These are phyloP conservation scores for Prochilodus magdalenae DNA, from an alignment of 2,113 vertebrate species.

Conservation along the genomic window DNA sequence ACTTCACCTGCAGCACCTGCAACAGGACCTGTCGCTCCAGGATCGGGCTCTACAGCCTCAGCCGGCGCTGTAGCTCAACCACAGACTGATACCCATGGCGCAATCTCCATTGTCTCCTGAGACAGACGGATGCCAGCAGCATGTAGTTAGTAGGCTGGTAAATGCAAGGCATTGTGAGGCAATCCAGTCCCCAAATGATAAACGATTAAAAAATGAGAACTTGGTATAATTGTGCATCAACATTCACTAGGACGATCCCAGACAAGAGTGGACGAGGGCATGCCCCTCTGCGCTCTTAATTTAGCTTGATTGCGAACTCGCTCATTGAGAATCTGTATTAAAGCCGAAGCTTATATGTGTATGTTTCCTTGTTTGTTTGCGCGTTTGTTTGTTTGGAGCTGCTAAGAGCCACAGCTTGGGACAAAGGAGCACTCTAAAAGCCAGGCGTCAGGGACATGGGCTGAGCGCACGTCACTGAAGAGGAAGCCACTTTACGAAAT, in stretches of 20 bases:
- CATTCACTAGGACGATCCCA: conserved; percentile 52
- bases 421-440: conserved; percentile 61
- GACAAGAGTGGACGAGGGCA: conserved; percentile 7
- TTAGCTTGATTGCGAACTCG: conserved; percentile 29
- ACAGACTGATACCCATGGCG: too few species aligned
- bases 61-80: too few species aligned
- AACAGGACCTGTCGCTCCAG: too few species aligned
- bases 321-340: not conserved
- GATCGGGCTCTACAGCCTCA: too few species aligned
- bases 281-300: conserved; percentile 11
- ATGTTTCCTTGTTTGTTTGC: not conserved
- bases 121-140: too few species aligned
- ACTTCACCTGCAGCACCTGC: too few species aligned
- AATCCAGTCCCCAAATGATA: too few species aligned
- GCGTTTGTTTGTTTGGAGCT: conserved; percentile 2
- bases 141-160: too few species aligned
- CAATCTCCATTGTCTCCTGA: too few species aligned
- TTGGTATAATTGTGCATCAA: conserved; percentile 26
- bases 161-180: too few species aligned
- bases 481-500: conserved; percentile 68
- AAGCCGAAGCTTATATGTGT: not conserved
- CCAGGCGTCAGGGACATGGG: conserved; percentile 54
- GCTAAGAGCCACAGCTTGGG: conserved; percentile 31
- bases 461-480: conserved; percentile 63
- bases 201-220: too few species aligned